These are phyloP conservation scores for Artibeus jamaicensis DNA, from an alignment of 2,797 vertebrate genomes.

Conservation along the genomic window DNA sequence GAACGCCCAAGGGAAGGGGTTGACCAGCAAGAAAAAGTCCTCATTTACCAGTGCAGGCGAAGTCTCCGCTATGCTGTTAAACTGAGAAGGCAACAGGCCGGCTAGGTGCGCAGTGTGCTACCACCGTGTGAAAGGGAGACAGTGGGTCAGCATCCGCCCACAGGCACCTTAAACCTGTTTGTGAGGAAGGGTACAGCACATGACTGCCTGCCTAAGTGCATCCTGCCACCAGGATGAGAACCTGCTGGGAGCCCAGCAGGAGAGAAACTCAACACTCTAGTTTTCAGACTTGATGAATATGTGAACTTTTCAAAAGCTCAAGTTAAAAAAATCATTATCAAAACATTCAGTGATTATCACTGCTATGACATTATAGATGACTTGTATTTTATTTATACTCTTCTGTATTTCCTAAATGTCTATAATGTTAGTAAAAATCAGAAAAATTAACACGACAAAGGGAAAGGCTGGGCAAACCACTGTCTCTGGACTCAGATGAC, in stretches of 20 bases:
- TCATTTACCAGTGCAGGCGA: background rate
- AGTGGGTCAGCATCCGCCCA: background rate
- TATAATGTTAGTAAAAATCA: background rate
- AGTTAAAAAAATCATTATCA: background rate
- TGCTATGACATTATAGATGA: background rate
- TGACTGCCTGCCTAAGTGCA: fast-evolving
- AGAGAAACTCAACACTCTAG: background rate
- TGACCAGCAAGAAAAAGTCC: background rate
- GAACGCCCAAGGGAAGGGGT: background rate
- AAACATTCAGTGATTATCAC: background rate
- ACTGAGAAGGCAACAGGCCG: background rate
- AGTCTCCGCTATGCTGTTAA: background rate
- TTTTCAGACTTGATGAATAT: background rate
- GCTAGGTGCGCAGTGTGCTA: fast-evolving
- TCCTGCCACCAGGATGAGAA: background rate
- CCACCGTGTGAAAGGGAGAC: background rate
- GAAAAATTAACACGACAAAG: background rate
- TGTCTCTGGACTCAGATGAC: background rate
- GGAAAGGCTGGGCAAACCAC: background rate
- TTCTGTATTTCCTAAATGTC: background rate
- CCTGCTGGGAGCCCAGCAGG: background rate
- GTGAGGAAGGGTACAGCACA: fast-evolving
- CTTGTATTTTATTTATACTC: background rate
- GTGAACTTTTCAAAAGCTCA: background rate
- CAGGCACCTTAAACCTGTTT: no score